A percentile compares a stretch with the other conserved stretches of the same genome.
These are phyloP conservation scores for Epistrophella euchroma DNA, from an alignment of 2,888 invertebrate species.

Conservation along the genomic window DNA sequence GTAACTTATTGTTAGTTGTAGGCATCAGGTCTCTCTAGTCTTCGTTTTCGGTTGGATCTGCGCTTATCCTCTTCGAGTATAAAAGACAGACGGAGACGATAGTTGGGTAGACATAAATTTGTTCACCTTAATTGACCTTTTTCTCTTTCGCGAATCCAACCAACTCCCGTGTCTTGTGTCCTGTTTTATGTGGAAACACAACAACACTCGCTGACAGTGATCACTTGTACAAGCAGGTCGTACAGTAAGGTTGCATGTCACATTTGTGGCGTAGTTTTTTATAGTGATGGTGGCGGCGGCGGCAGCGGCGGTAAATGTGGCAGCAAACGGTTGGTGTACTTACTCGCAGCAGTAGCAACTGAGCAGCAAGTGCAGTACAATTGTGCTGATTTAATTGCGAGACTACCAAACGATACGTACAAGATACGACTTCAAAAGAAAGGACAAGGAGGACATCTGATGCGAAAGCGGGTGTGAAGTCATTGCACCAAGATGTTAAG, in stretches of 20 bases:
- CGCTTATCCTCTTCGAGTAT: slow-evolving; percentile 28
- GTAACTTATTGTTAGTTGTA: slow-evolving; percentile 29
- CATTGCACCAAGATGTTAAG: slow-evolving; percentile 45
- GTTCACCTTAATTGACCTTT: slow-evolving; percentile 75
- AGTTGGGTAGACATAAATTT: slow-evolving; percentile 70
- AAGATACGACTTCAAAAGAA: slow-evolving; percentile 24
- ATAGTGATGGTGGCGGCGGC: too few relatives aligned
- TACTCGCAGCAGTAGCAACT: slow-evolving; percentile 33
- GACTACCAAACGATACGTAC: slow-evolving; percentile 35
- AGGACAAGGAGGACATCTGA: slow-evolving; percentile 46
- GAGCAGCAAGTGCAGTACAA: slow-evolving; percentile 69
- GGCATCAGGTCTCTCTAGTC: slow-evolving; percentile 35
- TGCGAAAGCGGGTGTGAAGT: slow-evolving; percentile 28
- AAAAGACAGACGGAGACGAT: slow-evolving; percentile 42
- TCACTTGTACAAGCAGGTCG: slow-evolving; percentile 68
- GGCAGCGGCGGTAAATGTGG: not conserved
- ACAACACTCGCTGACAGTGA: slow-evolving; percentile 70
- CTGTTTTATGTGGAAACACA: slow-evolving; percentile 63
- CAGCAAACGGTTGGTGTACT: not conserved
- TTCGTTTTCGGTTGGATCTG: slow-evolving; percentile 12
- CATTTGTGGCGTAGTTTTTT: not conserved
- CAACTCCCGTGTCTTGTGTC: slow-evolving; percentile 58
- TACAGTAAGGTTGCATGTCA: slow-evolving; percentile 63
- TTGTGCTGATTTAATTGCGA: slow-evolving; percentile 70
- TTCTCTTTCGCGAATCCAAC: slow-evolving; percentile 40